These are phyloP conservation scores for Drosophila mayaguana DNA, from an alignment of 2,888 invertebrate genomes.

Conservation along the genomic window DNA sequence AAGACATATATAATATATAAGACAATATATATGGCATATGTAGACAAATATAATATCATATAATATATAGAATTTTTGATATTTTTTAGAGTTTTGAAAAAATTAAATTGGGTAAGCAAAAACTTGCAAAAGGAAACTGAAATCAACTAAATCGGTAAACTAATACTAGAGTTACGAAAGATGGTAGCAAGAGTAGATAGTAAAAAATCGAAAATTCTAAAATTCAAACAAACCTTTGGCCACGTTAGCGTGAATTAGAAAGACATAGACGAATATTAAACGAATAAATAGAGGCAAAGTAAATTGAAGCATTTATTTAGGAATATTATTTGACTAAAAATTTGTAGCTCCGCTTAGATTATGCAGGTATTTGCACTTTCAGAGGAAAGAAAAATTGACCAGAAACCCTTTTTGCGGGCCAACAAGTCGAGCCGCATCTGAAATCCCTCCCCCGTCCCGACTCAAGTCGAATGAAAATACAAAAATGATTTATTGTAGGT, in stretches of 20 bases:
- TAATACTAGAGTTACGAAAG: not conserved
- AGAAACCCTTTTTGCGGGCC: constrained; percentile 37
- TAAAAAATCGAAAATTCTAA: too few species aligned
- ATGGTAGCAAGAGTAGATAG: not conserved
- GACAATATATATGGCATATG: too few species aligned
- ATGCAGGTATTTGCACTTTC: constrained; percentile 31
- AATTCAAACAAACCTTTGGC: not conserved
- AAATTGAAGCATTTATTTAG: not conserved
- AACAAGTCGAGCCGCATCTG: constrained; percentile 3
- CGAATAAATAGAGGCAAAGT: not conserved
- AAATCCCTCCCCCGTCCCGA: not conserved
- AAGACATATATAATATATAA: too few species aligned
- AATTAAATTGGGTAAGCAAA: too few species aligned
- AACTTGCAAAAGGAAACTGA: not conserved
- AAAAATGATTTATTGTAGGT: constrained; percentile 84
- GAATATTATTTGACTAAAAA: not conserved
- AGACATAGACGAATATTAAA: not conserved
- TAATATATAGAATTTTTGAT: too few species aligned
- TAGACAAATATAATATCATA: too few species aligned
- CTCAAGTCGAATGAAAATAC: constrained; percentile 44
- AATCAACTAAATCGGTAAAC: not conserved
- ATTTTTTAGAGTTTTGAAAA: too few species aligned
- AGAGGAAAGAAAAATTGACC: not conserved
- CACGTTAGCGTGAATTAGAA: not conserved
- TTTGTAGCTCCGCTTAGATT: constrained; percentile 34